Percentiles rank a stretch among this genome's conserved stretches.
Conservation (phyloP, 2,113 vertebrate species). For the Heterotis niloticus region DNA sequence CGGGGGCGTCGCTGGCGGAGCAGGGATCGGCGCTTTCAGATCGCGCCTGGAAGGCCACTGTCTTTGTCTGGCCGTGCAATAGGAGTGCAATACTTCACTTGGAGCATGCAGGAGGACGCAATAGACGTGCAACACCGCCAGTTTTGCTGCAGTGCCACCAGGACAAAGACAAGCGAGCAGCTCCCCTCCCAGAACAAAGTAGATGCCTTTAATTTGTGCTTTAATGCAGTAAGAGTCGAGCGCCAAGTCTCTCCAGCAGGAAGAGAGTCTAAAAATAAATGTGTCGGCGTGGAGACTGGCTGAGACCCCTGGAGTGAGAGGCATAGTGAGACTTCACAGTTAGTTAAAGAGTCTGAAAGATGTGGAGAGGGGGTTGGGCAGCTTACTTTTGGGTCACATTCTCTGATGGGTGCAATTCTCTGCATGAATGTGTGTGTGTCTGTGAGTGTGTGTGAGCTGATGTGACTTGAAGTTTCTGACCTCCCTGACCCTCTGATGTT, state of each 20-base stretch:
- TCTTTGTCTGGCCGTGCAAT: conserved; percentile 16
- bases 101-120: conserved; percentile 8
- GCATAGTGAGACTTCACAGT: conserved; percentile 20
- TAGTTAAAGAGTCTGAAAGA: not conserved
- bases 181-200: not conserved
- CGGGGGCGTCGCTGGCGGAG: conserved; percentile 1
- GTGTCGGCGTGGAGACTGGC: conserved; percentile 10
- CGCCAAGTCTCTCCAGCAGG: conserved; percentile 4
- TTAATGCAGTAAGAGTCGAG: not conserved
- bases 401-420: not conserved
- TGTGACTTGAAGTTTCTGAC: not conserved
- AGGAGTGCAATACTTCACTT: conserved; percentile 13
- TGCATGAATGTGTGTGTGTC: not conserved
- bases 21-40: not conserved
- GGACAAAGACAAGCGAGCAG: not conserved
- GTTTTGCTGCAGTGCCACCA: not conserved
- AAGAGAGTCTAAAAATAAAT: conserved; percentile 23
- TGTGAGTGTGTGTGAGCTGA: not conserved
- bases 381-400: not conserved
- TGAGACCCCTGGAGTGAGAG: conserved; percentile 19
- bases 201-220: conserved; percentile 1
- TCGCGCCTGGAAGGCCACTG: not conserved
- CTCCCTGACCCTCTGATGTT: too few relatives aligned
- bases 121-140: not conserved
- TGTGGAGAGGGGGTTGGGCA: not conserved